Conservation (phyloP, 2,113 vertebrate genomes). For the Oreochromis tanganicae region DNA sequence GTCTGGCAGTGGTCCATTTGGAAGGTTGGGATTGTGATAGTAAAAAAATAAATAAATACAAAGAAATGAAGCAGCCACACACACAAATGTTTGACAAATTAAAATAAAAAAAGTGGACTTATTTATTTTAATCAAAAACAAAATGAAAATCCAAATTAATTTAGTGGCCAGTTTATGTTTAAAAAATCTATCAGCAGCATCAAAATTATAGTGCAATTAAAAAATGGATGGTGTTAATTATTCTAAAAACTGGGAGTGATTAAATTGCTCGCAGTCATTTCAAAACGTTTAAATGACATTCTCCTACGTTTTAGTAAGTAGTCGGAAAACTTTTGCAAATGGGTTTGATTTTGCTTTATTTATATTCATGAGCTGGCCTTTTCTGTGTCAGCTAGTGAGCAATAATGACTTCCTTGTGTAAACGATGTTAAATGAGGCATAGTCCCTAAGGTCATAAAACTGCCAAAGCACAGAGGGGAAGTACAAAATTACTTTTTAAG, state of each 20-base stretch:
- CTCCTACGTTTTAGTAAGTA: not conserved
- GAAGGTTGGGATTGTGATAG: not conserved
- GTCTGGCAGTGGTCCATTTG: conserved; percentile 48
- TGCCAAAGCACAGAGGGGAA: conserved; percentile 5
- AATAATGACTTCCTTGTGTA: conserved; percentile 54
- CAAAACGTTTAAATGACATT: not conserved
- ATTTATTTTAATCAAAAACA: not conserved
- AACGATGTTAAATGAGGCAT: conserved; percentile 37
- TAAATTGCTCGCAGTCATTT: not conserved
- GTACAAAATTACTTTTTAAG: not conserved
- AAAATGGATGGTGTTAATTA: not conserved
- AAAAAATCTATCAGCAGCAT: not conserved
- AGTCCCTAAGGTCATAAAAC: conserved; percentile 25
- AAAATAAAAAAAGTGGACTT: not conserved
- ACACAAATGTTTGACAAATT: not conserved
- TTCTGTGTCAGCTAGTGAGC: conserved; percentile 21
- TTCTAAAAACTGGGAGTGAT: not conserved
- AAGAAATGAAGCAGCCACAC: not conserved
- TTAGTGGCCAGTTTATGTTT: not conserved
- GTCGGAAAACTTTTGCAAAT: conserved; percentile 11
- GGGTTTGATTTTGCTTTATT: not conserved
- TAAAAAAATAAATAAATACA: not conserved
- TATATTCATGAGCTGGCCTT: conserved; percentile 28
- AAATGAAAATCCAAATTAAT: not conserved
- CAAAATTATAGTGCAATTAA: not conserved